Percentiles rank a stretch among this genome's conserved stretches.
Conservation (phyloP, 1,140 invertebrate species). For the Drosophila arawakana region DNA sequence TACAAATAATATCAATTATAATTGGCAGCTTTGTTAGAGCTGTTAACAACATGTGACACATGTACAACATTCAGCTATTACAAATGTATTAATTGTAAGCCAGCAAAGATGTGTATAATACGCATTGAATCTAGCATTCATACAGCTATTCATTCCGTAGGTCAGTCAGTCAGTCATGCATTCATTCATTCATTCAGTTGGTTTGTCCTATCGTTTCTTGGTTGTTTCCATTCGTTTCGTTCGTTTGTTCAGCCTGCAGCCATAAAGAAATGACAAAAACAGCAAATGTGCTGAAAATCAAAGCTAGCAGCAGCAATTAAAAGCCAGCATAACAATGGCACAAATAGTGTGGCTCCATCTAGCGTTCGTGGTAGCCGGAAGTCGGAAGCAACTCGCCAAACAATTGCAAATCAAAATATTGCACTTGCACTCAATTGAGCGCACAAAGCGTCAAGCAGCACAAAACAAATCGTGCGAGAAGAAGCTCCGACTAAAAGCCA, state of each 20-base stretch:
- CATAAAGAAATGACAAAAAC: conserved; percentile 33
- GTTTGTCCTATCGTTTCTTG: conserved; percentile 9
- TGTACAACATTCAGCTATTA: neutral
- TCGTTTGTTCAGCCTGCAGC: conserved; percentile 15
- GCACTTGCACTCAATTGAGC: conserved; percentile 70
- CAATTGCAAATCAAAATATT: conserved; percentile 77
- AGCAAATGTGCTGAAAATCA: conserved; percentile 16
- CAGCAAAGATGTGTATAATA: neutral
- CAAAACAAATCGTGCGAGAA: conserved; percentile 68
- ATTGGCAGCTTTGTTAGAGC: too few relatives aligned
- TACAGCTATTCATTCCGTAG: neutral
- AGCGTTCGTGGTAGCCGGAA: neutral
- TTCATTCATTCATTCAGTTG: conserved; percentile 7
- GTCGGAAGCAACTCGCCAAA: conserved; percentile 44
- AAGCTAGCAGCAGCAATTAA: conserved; percentile 33
- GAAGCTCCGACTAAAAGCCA: conserved; percentile 14
- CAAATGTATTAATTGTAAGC: neutral
- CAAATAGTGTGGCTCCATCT: neutral
- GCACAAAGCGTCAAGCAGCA: conserved; percentile 55
- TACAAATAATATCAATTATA: too few relatives aligned
- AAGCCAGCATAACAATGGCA: conserved; percentile 27
- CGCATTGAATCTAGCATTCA: neutral
- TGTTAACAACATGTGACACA: too few relatives aligned
- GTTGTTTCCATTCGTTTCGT: too few relatives aligned
- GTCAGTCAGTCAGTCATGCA: conserved; percentile 7